These are phyloP conservation scores for Trinorchestia longiramus DNA, from an alignment of 1,140 invertebrate species.

Conservation along the genomic window DNA sequence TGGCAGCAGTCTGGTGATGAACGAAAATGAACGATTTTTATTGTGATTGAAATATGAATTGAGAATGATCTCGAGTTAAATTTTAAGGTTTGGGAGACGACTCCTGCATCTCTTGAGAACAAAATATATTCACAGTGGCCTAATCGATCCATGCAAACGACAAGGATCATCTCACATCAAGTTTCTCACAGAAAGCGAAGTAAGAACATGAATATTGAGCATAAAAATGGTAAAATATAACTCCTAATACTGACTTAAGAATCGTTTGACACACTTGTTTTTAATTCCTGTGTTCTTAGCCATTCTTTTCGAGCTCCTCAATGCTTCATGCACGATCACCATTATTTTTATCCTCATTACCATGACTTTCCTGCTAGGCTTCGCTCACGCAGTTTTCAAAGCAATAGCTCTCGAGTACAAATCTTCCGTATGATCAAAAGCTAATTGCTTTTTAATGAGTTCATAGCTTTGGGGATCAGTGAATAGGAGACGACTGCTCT, in stretches of 20 bases:
- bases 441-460: slow-evolving; percentile 2
- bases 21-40: background rate
- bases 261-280: background rate
- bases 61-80: background rate
- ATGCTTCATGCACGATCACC: background rate
- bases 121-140: background rate
- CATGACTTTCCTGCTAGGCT: background rate
- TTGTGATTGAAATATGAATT: background rate
- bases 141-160: background rate
- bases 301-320: background rate
- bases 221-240: background rate
- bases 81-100: background rate
- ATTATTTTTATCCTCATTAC: background rate
- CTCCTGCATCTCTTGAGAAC: background rate
- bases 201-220: background rate
- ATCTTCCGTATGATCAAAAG: background rate
- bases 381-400: background rate
- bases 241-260: background rate
- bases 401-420: background rate
- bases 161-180: background rate
- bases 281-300: no score
- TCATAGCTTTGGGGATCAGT: background rate
- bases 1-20: background rate
- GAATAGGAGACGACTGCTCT: background rate
- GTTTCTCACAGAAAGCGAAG: background rate